These are phyloP conservation scores for Drosophila suzukii DNA, from an alignment of 1,140 invertebrate species.

Conservation along the genomic window DNA sequence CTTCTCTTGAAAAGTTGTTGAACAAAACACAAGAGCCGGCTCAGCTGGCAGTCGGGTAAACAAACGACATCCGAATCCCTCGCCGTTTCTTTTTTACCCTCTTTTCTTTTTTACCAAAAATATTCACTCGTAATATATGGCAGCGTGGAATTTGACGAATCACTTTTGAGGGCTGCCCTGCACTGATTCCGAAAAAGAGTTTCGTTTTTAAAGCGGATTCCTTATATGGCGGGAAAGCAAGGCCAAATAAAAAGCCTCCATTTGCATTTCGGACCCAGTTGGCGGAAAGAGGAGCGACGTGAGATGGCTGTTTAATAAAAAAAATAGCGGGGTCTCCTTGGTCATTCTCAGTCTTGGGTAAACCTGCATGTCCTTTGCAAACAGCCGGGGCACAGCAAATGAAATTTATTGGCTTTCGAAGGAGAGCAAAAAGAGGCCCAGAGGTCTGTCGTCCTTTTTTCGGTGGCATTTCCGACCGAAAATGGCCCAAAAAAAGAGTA, in stretches of 20 bases:
- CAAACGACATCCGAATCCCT: conserved; percentile 38
- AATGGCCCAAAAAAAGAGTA: conserved; percentile 5
- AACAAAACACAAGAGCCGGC: conserved; percentile 29
- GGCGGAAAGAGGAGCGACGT: conserved; percentile 17
- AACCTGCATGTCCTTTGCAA: conserved; percentile 33
- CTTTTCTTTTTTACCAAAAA: conserved; percentile 14
- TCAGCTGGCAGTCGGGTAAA: conserved; percentile 25
- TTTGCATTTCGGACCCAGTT: conserved; percentile 17
- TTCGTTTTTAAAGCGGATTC: conserved; percentile 27
- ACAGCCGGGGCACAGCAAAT: conserved; percentile 31
- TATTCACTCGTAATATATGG: conserved; percentile 36
- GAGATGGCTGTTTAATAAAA: conserved; percentile 41
- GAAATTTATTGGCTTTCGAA: conserved; percentile 64
- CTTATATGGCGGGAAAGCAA: conserved; percentile 4
- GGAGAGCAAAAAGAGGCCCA: neutral
- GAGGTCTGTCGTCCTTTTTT: neutral
- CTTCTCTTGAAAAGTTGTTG: conserved; percentile 27
- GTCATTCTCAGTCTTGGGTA: conserved; percentile 25
- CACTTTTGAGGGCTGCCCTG: conserved; percentile 24
- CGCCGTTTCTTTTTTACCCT: neutral
- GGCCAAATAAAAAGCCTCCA: conserved; percentile 16
- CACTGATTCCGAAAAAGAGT: conserved; percentile 21
- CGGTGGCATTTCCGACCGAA: neutral
- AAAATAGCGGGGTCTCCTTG: conserved; percentile 7
- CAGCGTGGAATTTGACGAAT: conserved; percentile 46